Conservation (phyloP, 2,113 vertebrate species). For the Lophochroa leadbeateri region DNA sequence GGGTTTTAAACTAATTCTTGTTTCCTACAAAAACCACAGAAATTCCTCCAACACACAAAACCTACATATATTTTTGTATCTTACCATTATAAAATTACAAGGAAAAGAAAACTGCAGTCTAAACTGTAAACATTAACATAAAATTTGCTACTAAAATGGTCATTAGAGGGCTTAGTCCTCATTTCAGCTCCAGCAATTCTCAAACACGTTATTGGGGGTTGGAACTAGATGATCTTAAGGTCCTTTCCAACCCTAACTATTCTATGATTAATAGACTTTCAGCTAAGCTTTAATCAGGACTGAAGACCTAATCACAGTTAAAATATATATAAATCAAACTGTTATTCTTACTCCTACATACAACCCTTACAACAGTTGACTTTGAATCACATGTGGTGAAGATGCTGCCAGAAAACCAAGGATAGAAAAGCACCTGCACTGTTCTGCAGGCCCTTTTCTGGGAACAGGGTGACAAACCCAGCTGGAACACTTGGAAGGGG, state of each 20-base stretch:
- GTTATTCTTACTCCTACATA: background rate
- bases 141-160: background rate
- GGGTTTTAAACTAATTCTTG: background rate
- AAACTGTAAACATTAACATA: background rate
- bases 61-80: background rate
- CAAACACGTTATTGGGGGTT: background rate
- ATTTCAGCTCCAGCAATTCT: constrained; percentile 23
- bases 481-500: background rate
- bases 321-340: background rate
- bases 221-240: too few relatives aligned
- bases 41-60: background rate
- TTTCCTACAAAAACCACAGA: background rate
- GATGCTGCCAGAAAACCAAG: background rate
- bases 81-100: background rate
- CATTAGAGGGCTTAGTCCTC: constrained; percentile 12
- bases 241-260: too few relatives aligned
- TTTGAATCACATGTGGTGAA: background rate
- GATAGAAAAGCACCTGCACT: background rate
- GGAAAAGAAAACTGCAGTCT: background rate
- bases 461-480: background rate
- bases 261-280: background rate
- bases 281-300: constrained; percentile 9
- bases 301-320: constrained; percentile 33
- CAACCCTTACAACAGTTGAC: background rate
- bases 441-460: background rate